Evolutionary conservation across 2,888 invertebrate genomes (phyloP).

Genomic region (Rhopalosiphum nymphaeae): DNA sequence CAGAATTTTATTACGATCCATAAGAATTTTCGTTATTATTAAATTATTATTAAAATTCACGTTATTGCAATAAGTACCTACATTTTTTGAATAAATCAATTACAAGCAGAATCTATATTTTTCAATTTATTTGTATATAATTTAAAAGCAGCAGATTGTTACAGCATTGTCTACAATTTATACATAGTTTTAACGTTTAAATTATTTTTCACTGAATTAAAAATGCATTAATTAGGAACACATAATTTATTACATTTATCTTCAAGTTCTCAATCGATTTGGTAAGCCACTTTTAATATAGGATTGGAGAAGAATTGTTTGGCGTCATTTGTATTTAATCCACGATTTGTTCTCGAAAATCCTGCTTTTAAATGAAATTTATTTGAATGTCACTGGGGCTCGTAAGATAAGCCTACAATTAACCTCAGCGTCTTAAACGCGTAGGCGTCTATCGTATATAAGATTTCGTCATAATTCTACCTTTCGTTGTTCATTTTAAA

Average conservation of each 20-base stretch:
- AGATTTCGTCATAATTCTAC: slow-evolving; percentile 45
- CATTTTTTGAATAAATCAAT: neutral
- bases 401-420: slow-evolving; percentile 39
- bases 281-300: neutral
- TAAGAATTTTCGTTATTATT: neutral
- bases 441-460: slow-evolving; percentile 13
- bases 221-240: neutral
- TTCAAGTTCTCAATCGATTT: neutral
- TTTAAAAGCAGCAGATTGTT: neutral
- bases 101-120: neutral
- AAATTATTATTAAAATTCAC: neutral
- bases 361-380: slow-evolving; percentile 44
- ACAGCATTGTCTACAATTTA: neutral
- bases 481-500: slow-evolving; percentile 31
- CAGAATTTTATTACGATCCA: neutral
- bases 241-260: neutral
- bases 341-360: slow-evolving; percentile 35
- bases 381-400: slow-evolving; percentile 35
- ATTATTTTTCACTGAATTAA: neutral
- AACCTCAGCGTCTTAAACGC: neutral
- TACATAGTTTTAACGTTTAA: neutral
- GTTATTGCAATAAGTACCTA: neutral
- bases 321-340: slow-evolving; percentile 21
- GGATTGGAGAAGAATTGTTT: neutral
- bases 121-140: neutral